These are phyloP conservation scores for Oryzias curvinotus DNA, from an alignment of 2,113 vertebrate genomes.

Conservation along the genomic window DNA sequence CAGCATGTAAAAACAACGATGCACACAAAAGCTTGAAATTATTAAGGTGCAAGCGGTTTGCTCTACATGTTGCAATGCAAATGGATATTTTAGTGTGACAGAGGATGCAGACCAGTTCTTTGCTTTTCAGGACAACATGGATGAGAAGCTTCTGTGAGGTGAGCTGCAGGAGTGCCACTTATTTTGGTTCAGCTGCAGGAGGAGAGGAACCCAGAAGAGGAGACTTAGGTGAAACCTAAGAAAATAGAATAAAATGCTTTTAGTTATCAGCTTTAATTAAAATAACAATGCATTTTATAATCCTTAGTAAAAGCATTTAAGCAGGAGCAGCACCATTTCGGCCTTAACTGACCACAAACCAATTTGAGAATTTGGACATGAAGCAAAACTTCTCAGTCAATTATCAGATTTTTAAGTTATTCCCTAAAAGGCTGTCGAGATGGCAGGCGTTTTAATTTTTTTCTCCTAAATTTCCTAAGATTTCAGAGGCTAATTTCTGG, in stretches of 20 bases:
- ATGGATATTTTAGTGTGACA: constrained; percentile 41
- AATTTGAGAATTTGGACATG: too few relatives aligned
- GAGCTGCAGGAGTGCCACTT: constrained; percentile 24
- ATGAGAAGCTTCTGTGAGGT: constrained; percentile 24
- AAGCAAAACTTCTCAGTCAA: too few relatives aligned
- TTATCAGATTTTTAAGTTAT: too few relatives aligned
- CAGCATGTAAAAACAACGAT: constrained; percentile 18
- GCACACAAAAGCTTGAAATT: constrained; percentile 16
- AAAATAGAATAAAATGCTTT: not conserved
- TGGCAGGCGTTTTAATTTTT: too few relatives aligned
- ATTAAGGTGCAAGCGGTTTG: constrained; percentile 20
- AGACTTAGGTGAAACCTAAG: constrained; percentile 78
- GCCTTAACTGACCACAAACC: too few relatives aligned
- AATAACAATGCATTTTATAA: too few relatives aligned
- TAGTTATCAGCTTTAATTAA: too few relatives aligned
- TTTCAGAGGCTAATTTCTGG: too few relatives aligned
- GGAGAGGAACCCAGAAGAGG: constrained; percentile 75
- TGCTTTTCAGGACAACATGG: constrained; percentile 29
- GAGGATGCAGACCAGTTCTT: constrained; percentile 31
- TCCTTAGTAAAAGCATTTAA: too few relatives aligned
- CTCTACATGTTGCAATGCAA: constrained; percentile 25
- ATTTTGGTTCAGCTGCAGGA: constrained; percentile 72
- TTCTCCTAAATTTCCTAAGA: too few relatives aligned
- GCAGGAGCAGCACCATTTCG: too few relatives aligned
- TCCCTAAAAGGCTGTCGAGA: too few relatives aligned